phyloP scores from a whole-genome alignment of 2,888 invertebrate species.

The Drosophila subquinaria region DNA sequence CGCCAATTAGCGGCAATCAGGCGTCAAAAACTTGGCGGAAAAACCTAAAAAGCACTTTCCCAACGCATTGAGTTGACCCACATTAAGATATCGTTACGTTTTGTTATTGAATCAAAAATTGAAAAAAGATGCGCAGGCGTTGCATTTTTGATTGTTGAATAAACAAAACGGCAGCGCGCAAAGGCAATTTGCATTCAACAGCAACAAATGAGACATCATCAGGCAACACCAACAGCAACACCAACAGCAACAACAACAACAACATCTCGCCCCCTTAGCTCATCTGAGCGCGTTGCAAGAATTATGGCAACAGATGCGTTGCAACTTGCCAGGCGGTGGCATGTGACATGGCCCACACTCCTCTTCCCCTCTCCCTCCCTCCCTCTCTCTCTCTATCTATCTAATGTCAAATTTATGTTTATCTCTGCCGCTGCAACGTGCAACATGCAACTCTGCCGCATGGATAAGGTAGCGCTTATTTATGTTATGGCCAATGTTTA shows the following conservation, averaged over 20 bases:
- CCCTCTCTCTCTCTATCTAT: not conserved
- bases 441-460: slow-evolving; percentile 12
- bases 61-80: slow-evolving; percentile 66
- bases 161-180: slow-evolving; percentile 31
- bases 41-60: slow-evolving; percentile 69
- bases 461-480: slow-evolving; percentile 60
- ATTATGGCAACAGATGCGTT: slow-evolving; percentile 79
- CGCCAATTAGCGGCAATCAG: slow-evolving; percentile 80
- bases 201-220: slow-evolving; percentile 76
- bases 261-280: slow-evolving; percentile 16
- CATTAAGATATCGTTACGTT: slow-evolving; percentile 53
- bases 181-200: slow-evolving; percentile 28
- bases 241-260: slow-evolving; percentile 52
- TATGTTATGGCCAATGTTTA: slow-evolving; percentile 75
- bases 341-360: slow-evolving; percentile 37
- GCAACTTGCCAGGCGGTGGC: slow-evolving; percentile 48
- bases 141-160: slow-evolving; percentile 14
- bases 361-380: not conserved
- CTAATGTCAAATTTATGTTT: slow-evolving; percentile 73
- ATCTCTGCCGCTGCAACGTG: slow-evolving; percentile 36
- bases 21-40: slow-evolving; percentile 66
- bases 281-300: slow-evolving; percentile 65
- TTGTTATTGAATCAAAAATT: slow-evolving; percentile 31
- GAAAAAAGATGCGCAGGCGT: slow-evolving; percentile 24
- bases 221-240: slow-evolving; percentile 29